These are phyloP conservation scores for Grallaria varia DNA, from an alignment of 2,113 vertebrate genomes.

Conservation along the genomic window DNA sequence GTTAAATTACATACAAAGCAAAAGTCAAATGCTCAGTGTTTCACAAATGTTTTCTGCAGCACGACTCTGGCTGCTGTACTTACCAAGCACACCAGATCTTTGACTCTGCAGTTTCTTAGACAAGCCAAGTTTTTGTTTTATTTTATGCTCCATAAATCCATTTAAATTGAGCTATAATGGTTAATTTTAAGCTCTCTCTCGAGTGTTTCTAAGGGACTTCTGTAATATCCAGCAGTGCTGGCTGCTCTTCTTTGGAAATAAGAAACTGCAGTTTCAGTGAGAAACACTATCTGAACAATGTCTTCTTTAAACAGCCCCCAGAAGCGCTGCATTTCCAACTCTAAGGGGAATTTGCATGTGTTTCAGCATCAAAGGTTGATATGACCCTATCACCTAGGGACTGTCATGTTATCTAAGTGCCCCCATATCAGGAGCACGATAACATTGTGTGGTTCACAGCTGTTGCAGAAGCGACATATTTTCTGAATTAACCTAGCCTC, in stretches of 20 bases:
- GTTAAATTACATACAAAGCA: background rate
- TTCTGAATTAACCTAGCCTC: slow-evolving; percentile 43
- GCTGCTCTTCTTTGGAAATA: slow-evolving; percentile 21
- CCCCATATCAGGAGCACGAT: slow-evolving; percentile 42
- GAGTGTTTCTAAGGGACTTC: slow-evolving; percentile 7
- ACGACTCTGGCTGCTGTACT: background rate
- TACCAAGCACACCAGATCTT: background rate
- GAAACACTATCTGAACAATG: slow-evolving; percentile 24
- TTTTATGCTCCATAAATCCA: slow-evolving; percentile 3
- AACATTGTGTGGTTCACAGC: slow-evolving; percentile 47
- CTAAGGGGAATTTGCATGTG: slow-evolving; percentile 50
- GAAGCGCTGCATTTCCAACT: slow-evolving; percentile 39
- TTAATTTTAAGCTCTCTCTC: slow-evolving; percentile 27
- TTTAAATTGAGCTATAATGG: background rate
- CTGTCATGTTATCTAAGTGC: slow-evolving; percentile 48
- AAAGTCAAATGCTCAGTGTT: background rate
- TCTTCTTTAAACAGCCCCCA: slow-evolving; percentile 28
- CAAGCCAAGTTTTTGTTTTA: slow-evolving; percentile 18
- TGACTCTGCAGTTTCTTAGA: background rate
- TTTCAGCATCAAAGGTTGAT: slow-evolving; percentile 51
- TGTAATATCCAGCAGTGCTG: slow-evolving; percentile 16
- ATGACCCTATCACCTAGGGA: slow-evolving; percentile 28
- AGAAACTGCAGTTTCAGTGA: background rate
- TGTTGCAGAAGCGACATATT: slow-evolving; percentile 37
- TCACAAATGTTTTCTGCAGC: background rate